Percentiles rank a stretch among this genome's conserved stretches.
phyloP scores from a whole-genome alignment of 1,140 invertebrate species.

The Thaumatotibia leucotreta region DNA sequence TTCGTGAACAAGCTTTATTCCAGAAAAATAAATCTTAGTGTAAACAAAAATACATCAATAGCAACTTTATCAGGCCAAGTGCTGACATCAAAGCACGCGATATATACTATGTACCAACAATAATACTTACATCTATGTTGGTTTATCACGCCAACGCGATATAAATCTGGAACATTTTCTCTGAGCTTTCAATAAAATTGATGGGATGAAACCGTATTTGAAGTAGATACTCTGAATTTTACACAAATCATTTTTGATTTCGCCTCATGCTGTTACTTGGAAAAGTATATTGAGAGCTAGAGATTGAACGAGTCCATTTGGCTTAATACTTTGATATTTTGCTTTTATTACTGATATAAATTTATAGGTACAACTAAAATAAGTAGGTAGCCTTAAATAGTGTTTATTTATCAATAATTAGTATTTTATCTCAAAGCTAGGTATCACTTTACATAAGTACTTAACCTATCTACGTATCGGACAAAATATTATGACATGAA shows the following conservation, averaged over 20 bases:
- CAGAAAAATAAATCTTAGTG: neutral
- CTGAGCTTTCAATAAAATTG: neutral
- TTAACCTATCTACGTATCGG: no score
- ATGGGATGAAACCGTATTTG: neutral
- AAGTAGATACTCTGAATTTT: neutral
- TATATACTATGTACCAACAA: neutral
- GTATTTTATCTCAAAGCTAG: no score
- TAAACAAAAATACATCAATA: neutral
- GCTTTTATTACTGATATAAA: neutral
- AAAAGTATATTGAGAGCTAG: neutral
- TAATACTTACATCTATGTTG: neutral
- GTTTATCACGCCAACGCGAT: no score
- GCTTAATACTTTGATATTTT: neutral
- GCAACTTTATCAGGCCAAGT: neutral
- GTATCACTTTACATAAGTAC: no score
- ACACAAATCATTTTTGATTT: neutral
- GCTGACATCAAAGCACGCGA: neutral
- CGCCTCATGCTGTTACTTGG: neutral
- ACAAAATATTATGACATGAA: no score
- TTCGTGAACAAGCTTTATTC: no score
- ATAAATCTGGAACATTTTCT: neutral
- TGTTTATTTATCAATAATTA: no score
- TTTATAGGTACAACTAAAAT: no score
- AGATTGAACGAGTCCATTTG: neutral
- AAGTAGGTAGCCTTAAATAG: neutral